Percentiles rank a stretch among this genome's conserved stretches.
phyloP scores from a whole-genome alignment of 2,888 invertebrate genomes.

The Drosophila dives region DNA sequence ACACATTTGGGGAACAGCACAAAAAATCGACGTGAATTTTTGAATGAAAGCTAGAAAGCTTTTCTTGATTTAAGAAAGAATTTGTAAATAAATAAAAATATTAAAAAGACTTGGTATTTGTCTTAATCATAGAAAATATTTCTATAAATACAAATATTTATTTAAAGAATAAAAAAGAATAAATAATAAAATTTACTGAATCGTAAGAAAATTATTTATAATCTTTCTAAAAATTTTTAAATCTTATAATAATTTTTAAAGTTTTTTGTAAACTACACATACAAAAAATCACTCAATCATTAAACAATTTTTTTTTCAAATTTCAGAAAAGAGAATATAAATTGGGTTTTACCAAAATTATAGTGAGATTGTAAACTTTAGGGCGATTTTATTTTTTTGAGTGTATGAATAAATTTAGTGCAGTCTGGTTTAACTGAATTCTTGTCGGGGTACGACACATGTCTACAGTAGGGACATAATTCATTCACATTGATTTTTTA shows the following conservation, averaged over 20 bases:
- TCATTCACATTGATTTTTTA: conserved; percentile 38
- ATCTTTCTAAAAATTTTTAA: neutral
- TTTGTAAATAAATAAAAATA: neutral
- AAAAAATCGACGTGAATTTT: neutral
- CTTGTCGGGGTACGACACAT: conserved; percentile 26
- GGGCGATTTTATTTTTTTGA: neutral
- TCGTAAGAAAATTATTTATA: neutral
- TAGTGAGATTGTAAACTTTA: neutral
- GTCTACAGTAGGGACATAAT: conserved; percentile 12
- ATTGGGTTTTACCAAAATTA: neutral
- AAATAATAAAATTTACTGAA: neutral
- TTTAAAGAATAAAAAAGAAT: neutral
- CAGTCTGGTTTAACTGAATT: conserved; percentile 21
- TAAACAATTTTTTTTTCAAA: neutral
- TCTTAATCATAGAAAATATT: neutral
- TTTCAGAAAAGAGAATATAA: neutral
- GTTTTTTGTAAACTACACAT: neutral
- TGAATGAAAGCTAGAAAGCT: neutral
- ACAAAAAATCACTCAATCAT: rapidly evolving
- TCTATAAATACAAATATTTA: neutral
- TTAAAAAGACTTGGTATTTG: neutral
- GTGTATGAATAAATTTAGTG: conserved; percentile 4
- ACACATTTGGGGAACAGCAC: conserved; percentile 18
- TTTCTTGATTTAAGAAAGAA: neutral
- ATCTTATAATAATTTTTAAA: neutral